Evolutionary conservation across 2,888 invertebrate species (phyloP).

Genomic region (Drosophila pseudotalamancana): DNA sequence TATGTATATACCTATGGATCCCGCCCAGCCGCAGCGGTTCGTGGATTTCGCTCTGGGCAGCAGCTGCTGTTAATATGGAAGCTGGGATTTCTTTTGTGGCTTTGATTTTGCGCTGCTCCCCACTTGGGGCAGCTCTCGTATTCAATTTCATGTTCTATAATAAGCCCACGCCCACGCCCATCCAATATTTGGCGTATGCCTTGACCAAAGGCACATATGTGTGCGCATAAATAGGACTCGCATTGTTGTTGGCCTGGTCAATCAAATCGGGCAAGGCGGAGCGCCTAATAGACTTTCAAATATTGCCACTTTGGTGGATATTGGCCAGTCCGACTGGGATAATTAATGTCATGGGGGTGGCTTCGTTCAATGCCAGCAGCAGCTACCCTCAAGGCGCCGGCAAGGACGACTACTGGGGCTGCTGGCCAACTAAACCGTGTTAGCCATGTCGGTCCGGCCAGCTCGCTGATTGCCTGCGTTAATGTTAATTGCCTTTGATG

Average conservation of each 20-base stretch:
- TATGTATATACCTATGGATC: not conserved
- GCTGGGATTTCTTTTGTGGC: slow-evolving; percentile 77
- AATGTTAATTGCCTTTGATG: slow-evolving; percentile 80
- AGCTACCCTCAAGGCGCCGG: slow-evolving; percentile 45
- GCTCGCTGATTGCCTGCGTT: slow-evolving; percentile 73
- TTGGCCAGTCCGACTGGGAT: slow-evolving; percentile 54
- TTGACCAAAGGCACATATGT: slow-evolving; percentile 2
- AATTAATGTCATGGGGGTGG: slow-evolving; percentile 71
- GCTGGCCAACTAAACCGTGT: slow-evolving; percentile 11
- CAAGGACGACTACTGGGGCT: slow-evolving; percentile 27
- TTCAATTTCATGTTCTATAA: slow-evolving; percentile 77
- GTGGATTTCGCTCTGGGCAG: slow-evolving; percentile 28
- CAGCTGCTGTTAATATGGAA: slow-evolving; percentile 78
- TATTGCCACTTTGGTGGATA: slow-evolving; percentile 70
- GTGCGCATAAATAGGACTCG: slow-evolving; percentile 28
- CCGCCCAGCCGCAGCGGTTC: slow-evolving; percentile 22
- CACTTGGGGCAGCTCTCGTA: slow-evolving; percentile 31
- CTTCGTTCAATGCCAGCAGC: slow-evolving; percentile 19
- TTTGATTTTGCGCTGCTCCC: slow-evolving; percentile 59
- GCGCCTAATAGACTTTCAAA: slow-evolving; percentile 75
- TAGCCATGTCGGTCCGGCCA: slow-evolving; percentile 27
- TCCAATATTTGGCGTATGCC: slow-evolving; percentile 34
- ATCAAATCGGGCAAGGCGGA: slow-evolving; percentile 54
- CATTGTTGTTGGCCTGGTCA: slow-evolving; percentile 30
- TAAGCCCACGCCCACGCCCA: slow-evolving; percentile 47